phyloP scores from a whole-genome alignment of 2,113 vertebrate species.

The rabbit (Oryctolagus cuniculus) region DNA sequence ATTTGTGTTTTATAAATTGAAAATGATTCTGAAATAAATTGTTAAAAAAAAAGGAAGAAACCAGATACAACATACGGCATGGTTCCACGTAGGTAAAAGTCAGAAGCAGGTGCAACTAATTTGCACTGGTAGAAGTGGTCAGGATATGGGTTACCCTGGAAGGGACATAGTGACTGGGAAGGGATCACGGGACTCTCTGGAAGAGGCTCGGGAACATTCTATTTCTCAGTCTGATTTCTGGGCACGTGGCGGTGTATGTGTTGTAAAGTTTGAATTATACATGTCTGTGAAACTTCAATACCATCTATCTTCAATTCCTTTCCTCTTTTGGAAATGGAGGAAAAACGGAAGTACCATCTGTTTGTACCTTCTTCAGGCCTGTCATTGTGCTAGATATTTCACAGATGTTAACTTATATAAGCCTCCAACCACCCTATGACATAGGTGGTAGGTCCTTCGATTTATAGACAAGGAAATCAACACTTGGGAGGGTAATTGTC shows the following conservation, averaged over 20 bases:
- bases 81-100: neutral
- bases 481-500: neutral
- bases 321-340: neutral
- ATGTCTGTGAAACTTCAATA: neutral
- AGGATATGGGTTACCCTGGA: neutral
- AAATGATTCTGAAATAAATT: too few relatives aligned
- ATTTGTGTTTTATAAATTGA: too few relatives aligned
- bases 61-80: accelerated
- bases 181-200: too few relatives aligned
- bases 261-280: neutral
- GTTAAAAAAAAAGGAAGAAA: neutral
- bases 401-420: too few relatives aligned
- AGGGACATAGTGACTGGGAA: neutral
- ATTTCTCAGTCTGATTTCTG: neutral
- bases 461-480: neutral
- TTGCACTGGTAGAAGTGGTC: neutral
- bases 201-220: neutral
- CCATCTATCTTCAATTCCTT: neutral
- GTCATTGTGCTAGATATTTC: neutral
- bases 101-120: neutral
- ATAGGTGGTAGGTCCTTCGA: neutral
- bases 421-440: neutral
- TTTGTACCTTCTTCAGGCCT: neutral
- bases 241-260: neutral
- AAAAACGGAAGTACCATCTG: neutral